Evolutionary conservation across 1,140 invertebrate species (phyloP).

Genomic region (Eumaeus atala): DNA sequence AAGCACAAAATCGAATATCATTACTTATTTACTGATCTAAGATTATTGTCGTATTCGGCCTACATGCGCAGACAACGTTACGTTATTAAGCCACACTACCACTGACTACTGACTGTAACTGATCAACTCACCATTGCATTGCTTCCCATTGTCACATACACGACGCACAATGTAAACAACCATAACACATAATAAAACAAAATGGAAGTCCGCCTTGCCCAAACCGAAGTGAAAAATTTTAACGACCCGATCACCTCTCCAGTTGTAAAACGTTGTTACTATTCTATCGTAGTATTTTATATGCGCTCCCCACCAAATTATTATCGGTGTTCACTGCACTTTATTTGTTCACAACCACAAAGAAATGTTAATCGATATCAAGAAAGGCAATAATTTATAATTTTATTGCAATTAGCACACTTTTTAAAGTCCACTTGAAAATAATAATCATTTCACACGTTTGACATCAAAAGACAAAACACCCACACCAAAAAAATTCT

Average conservation of each 20-base stretch:
- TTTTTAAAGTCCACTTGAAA: slow-evolving; percentile 67
- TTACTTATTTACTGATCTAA: slow-evolving; percentile 66
- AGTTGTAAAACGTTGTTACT: slow-evolving; percentile 75
- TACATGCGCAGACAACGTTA: slow-evolving; percentile 55
- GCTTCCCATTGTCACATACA: slow-evolving; percentile 65
- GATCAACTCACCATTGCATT: slow-evolving; percentile 64
- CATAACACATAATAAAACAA: slow-evolving; percentile 72
- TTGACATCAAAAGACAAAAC: slow-evolving; percentile 72
- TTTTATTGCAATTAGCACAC: slow-evolving; percentile 50
- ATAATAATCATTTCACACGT: slow-evolving; percentile 72
- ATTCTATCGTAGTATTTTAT: slow-evolving; percentile 74
- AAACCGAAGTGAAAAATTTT: slow-evolving; percentile 64
- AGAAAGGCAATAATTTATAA: slow-evolving; percentile 40
- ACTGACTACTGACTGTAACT: slow-evolving; percentile 14
- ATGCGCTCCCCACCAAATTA: slow-evolving; percentile 65
- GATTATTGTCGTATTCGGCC: slow-evolving; percentile 60
- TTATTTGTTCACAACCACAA: slow-evolving; percentile 51
- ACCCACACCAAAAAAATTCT: slow-evolving; percentile 73
- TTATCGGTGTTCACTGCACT: slow-evolving; percentile 64
- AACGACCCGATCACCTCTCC: slow-evolving; percentile 50
- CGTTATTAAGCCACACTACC: slow-evolving; percentile 33
- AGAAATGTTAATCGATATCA: slow-evolving; percentile 41
- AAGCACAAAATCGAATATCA: slow-evolving; percentile 69
- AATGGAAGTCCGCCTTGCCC: slow-evolving; percentile 67
- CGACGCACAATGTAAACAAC: slow-evolving; percentile 67